Evolutionary conservation across 1,140 invertebrate genomes (phyloP), one percentile per base, ranked within the genome.

Genomic region (Eupeodes corollae): DNA sequence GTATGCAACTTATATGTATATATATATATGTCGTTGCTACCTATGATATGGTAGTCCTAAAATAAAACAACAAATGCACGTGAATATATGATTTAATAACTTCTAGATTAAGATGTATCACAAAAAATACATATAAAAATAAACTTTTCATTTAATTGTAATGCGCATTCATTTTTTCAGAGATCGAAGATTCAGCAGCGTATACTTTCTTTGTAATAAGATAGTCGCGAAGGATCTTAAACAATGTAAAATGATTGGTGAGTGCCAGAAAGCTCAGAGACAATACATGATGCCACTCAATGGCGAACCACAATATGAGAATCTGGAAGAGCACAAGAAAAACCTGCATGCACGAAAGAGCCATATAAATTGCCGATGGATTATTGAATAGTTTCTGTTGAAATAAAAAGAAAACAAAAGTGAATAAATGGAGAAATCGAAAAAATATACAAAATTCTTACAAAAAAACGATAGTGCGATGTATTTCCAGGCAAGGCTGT

Each of bases 161-260:
- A 26, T 26, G 21, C 8, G 21, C 21, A 26, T 26, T 26, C 21
- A 26, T 26, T 26, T 77, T 76, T 45, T 79, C 76, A 59, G 84
- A 79, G 54, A 84, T 77, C 53, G 79, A 73, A 54, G 77, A 74
- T 68, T 90, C 86, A 0, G 82, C 76, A 56, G 79, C 78, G 57
- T 90, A 91, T 6, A 90, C 77, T 62, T 82, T 84, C 72, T 79
- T 84, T 47, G 90, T 82, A 34, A 95, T 79, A 1, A 93, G 70
- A 67, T 85, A 88, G 67, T 96, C 90, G 44, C 91, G 75, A 5
- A 83, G 73, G 44, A 94, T 73, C 71, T 93, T 93, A 57, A 90
- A 96, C 6, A 98, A 75, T 1, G 89, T 86, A 55, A 91, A 86
- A 69, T 93, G 93, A 68, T 94, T 95, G 41, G 88, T 86, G 58